Evolutionary conservation across 2,113 vertebrate genomes (phyloP).

Genomic region (Microtus richardsoni): DNA sequence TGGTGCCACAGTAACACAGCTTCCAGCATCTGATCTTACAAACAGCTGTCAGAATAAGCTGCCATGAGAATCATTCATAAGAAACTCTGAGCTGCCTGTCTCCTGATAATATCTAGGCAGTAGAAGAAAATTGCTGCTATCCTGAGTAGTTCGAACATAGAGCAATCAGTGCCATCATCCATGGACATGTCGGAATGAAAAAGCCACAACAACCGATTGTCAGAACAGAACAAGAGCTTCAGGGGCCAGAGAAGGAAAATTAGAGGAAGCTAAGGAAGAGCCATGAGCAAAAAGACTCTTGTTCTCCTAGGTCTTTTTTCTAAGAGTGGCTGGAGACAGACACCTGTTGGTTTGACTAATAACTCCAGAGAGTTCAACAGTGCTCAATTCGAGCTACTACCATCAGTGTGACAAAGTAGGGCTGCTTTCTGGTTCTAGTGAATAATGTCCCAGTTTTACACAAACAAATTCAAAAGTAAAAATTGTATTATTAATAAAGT

Average conservation of each 20-base stretch:
- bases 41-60: neutral
- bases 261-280: neutral
- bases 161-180: neutral
- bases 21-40: neutral
- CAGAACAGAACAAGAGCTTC: conserved; percentile 41
- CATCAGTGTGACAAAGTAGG: neutral
- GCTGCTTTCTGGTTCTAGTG: conserved; percentile 20
- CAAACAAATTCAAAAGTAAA: conserved; percentile 64
- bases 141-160: neutral
- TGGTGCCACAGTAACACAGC: neutral
- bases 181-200: neutral
- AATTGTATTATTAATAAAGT: conserved; percentile 50
- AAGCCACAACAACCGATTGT: neutral
- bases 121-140: neutral
- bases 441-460: conserved; percentile 35
- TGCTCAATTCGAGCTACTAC: neutral
- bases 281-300: neutral
- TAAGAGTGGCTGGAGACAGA: conserved; percentile 25
- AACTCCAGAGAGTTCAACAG: neutral
- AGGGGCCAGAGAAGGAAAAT: neutral
- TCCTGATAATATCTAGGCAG: neutral
- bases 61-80: neutral
- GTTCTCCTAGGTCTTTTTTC: neutral
- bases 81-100: neutral
- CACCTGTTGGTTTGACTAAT: neutral